phyloP scores from a whole-genome alignment of 2,797 vertebrate species.

The Otolemur crassicaudatus region DNA sequence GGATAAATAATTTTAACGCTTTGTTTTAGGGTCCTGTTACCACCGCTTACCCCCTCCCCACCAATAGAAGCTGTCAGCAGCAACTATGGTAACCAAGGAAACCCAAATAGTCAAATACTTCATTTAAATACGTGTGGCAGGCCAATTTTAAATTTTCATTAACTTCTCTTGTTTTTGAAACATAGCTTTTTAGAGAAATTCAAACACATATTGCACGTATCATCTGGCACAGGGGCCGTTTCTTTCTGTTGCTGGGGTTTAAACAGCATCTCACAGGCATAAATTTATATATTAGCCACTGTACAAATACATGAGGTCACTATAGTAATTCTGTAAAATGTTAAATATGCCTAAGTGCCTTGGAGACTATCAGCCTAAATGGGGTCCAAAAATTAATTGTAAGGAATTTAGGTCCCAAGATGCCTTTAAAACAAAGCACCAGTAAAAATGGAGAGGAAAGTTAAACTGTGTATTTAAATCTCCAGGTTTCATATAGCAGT shows the following conservation, averaged over 20 bases:
- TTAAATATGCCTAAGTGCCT: slow-evolving; percentile 60
- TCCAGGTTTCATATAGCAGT: neutral
- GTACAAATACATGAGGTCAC: slow-evolving; percentile 73
- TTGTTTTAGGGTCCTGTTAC: slow-evolving; percentile 36
- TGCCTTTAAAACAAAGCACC: slow-evolving; percentile 65
- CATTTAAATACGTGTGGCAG: slow-evolving; percentile 78
- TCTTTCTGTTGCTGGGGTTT: slow-evolving; percentile 67
- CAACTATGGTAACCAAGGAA: slow-evolving; percentile 93
- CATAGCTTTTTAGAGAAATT: slow-evolving; percentile 79
- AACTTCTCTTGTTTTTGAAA: slow-evolving; percentile 65
- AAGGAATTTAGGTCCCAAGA: slow-evolving; percentile 57
- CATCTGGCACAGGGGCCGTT: slow-evolving; percentile 44
- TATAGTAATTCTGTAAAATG: slow-evolving; percentile 66
- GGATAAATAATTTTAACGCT: slow-evolving; percentile 58
- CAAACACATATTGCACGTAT: slow-evolving; percentile 37
- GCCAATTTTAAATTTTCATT: slow-evolving; percentile 74
- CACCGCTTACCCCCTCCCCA: slow-evolving; percentile 1
- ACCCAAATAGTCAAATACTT: slow-evolving; percentile 84
- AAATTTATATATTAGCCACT: slow-evolving; percentile 75
- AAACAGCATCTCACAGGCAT: slow-evolving; percentile 72
- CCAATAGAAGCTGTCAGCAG: slow-evolving; percentile 66
- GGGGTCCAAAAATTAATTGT: slow-evolving; percentile 70
- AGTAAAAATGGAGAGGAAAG: slow-evolving; percentile 65
- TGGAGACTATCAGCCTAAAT: slow-evolving; percentile 50
- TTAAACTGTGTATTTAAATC: slow-evolving; percentile 60